phyloP scores from a whole-genome alignment of 2,797 vertebrate genomes.

The Adrianichthys oophorus region DNA sequence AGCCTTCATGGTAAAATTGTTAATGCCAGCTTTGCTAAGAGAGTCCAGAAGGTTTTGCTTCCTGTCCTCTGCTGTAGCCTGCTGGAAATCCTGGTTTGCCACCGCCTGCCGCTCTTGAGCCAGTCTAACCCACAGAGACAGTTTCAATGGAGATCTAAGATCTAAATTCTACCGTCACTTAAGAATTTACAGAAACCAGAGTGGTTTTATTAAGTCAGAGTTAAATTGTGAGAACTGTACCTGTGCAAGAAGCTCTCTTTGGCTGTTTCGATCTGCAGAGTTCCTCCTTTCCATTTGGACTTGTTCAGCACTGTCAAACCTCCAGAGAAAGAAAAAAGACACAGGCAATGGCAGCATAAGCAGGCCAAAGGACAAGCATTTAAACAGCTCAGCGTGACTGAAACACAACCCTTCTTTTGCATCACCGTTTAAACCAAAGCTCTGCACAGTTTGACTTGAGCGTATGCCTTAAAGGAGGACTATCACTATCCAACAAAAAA shows the following conservation, averaged over 20 bases:
- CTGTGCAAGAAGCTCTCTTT: slow-evolving; percentile 94
- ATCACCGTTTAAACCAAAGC: no score
- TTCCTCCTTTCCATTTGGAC: slow-evolving; percentile 94
- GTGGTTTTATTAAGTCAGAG: no score
- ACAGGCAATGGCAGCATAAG: no score
- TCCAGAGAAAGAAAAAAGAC: slow-evolving; percentile 52
- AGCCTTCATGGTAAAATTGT: slow-evolving; percentile 88
- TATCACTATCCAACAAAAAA: no score
- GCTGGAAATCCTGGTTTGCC: slow-evolving; percentile 59
- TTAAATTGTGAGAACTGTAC: slow-evolving; percentile 54
- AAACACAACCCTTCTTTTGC: no score
- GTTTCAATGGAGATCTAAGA: no score
- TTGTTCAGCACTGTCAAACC: slow-evolving; percentile 90
- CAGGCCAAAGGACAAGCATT: no score
- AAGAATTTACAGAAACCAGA: no score
- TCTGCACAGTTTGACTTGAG: no score
- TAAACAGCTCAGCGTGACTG: no score
- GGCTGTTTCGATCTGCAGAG: slow-evolving; percentile 89
- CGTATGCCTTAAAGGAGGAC: no score
- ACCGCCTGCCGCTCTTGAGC: slow-evolving; percentile 82
- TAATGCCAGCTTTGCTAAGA: slow-evolving; percentile 77
- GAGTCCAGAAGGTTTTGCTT: slow-evolving; percentile 68
- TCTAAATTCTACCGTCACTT: background rate
- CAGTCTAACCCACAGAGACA: slow-evolving; percentile 72
- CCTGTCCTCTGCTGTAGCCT: slow-evolving; percentile 40